These are phyloP conservation scores for Trichacis sp. DNA, from an alignment of 2,888 invertebrate species.

Conservation along the genomic window DNA sequence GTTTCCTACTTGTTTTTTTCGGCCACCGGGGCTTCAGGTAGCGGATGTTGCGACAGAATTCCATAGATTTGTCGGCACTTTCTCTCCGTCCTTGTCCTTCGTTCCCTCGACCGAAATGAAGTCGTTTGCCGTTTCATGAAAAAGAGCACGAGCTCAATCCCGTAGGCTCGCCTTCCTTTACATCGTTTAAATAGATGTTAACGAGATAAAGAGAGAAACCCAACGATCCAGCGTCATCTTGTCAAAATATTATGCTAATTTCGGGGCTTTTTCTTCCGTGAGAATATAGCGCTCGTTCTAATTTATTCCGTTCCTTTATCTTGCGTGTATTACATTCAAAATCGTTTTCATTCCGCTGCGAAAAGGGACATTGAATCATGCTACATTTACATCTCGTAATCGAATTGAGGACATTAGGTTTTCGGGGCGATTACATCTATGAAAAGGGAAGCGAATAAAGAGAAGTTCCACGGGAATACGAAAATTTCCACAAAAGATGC, in stretches of 20 bases:
- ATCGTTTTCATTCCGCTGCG: neutral
- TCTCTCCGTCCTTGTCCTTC: neutral
- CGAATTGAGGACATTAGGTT: neutral
- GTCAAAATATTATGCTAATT: slow-evolving; percentile 41
- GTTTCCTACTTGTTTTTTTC: slow-evolving; percentile 25
- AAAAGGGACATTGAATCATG: neutral
- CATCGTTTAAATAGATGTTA: slow-evolving; percentile 30
- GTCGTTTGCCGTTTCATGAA: slow-evolving; percentile 23
- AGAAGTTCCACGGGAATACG: too few relatives aligned
- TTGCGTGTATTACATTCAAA: neutral
- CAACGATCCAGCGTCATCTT: slow-evolving; percentile 25
- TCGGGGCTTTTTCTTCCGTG: slow-evolving; percentile 31
- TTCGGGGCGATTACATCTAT: neutral
- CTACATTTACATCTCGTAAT: neutral
- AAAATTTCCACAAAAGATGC: too few relatives aligned
- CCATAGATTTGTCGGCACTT: slow-evolving; percentile 48
- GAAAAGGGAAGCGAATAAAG: too few relatives aligned
- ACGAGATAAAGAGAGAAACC: slow-evolving; percentile 28
- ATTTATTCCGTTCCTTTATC: slow-evolving; percentile 21
- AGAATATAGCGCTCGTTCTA: slow-evolving; percentile 38
- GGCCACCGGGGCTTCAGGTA: slow-evolving; percentile 31
- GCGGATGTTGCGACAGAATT: slow-evolving; percentile 47
- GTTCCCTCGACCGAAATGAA: slow-evolving; percentile 11
- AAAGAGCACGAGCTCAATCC: slow-evolving; percentile 12
- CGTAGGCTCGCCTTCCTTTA: slow-evolving; percentile 2